Evolutionary conservation across 92 coral and sea anemone genomes (phyloP), one percentile per base, ranked within the genome.

Genomic region (Porites lobata): DNA sequence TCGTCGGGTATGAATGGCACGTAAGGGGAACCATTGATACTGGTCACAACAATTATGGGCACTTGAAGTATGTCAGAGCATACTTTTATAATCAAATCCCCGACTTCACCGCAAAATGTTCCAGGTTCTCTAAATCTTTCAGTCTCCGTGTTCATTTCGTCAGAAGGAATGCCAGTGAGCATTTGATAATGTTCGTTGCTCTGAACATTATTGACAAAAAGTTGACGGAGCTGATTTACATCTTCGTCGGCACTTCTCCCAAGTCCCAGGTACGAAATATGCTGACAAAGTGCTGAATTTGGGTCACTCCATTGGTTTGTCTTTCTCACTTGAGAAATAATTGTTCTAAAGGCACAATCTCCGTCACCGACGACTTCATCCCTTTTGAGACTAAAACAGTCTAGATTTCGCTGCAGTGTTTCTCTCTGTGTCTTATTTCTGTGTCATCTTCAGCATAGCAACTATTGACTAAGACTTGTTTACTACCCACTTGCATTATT

Each of bases 231-330:
- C 24, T 22, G 24, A 22, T 22, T 22, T 22, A 22, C 24, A 22
- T 22, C 24, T 22, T 22, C 24, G 24, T 22, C 24, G 24, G 11
- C 15, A 17, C 75, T 69, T 50, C 7, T 69, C 38, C 32, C 53
- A 69, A 69, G 38, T 29, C 32, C 38, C 1, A 50, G 75, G 75
- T 13, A 8, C 75, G 32, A 24, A 17, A 88, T 47, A 1, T 75
- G 47, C 51, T 88, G 79, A 20, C 57, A 9, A 87, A 52, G 71
- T 88, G 82, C 7, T 65, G 84, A 64, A 67, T 88, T 7, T 68
- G 75, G 22, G 82, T 53, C 32, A 88, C 69, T 87, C 92, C 68
- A 88, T 57, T 20, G 75, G 84, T 15, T 88, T 78, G 22, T 81
- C 43, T 62, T 61, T 52, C 72, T 78, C 2, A 78, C 26, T 1